Evolutionary conservation across 2,797 vertebrate species (phyloP), one percentile per base, ranked within the genome.

Genomic region (Limnodromus scolopaceus): DNA sequence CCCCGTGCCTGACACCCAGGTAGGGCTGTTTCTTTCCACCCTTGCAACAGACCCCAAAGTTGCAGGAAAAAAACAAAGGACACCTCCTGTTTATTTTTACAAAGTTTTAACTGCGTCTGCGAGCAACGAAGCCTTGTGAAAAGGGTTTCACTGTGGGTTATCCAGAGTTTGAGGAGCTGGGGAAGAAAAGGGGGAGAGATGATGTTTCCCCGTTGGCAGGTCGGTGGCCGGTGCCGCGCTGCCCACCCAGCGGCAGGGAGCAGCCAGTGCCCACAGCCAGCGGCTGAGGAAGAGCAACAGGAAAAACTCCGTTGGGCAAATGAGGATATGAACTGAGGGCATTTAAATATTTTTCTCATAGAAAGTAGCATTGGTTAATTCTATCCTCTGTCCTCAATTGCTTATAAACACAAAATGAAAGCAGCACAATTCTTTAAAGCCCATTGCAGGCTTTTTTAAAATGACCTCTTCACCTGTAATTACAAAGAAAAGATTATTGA

Each of bases 111-210:
- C 91, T 71, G 91, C 89, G 84, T 82, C 4, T 8, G 84, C 2
- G 13, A 95, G 96, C 95, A 96, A 96, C 4, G 18, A 92, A 97
- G 69, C 83, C 97, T 97, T 93, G 94, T 98, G 98, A 98, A 97
- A 97, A 77, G 92, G 95, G 89, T 98, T 98, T 98, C 97, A 95
- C 87, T 95, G 28, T 93, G 92, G 98, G 97, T 98, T 97, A 98
- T 68, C 32, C 84, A 87, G 95, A 98, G 97, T 98, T 97, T 97
- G 98, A 97, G 93, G 90, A 92, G 88, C 96, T 86, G 83, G 90
- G 68, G 80, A 74, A 64, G 86, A 61, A 93, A 92, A 92, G 63
- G 38, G 89, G 79, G 72, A 71, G n/a, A 80, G 34, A 39, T 3
- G 64, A 18, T 53, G 43, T 63, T 81, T 94, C 78, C 32, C 30